Base-by-base conservation (phyloP, 1,140 invertebrate species). In the Gonioctena quinquepunctata region DNA sequence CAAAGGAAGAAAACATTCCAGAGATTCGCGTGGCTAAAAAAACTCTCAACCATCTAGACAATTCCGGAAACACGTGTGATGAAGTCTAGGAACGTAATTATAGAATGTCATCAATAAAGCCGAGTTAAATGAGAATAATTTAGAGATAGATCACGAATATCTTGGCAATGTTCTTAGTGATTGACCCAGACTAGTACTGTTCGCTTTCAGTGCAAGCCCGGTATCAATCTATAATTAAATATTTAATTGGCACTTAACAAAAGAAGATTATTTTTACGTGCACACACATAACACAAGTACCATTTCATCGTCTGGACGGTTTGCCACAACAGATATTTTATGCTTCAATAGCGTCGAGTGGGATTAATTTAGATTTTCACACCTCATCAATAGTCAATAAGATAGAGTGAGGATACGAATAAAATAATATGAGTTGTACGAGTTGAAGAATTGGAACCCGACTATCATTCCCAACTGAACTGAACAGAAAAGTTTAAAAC, bases 211-310 rank as follows among this genome's bases (percentile, higher is more conserved):
- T 59, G 19, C 56, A 64, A 70, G 52, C 67, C 68, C 71, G 26
- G 63, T 62, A 69, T 73, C 63, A 68, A 73, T 73, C 72, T 73
- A 73, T 73, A 73, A 73, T 73, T 73, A 73, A 70, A 70, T 68
- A 25, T 25, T n/a, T 42, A 60, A 68, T 68, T 68, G 66, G 66
- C 66, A 68, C 54, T 49, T n/a, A 50, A 68, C 66, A 68, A 68
- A 68, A 68, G 66, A 61, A 68, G 42, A 60, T 59, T 57, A 33
- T 54, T 54, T 54, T 54, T 19, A 63, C 28, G 22, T 8, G 2
- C 1, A 18, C 19, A 0, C 18, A 54, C 0, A 54, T 3, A 18
- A 0, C 18, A 54, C 0, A 54, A 18, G 52, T 23, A 6, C 18
- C 22, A 7, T 50, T 50, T 50, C 19, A 50, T 50, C 8, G 25